Conservation (phyloP, 2,797 vertebrate species). For the Spheniscus humboldti region DNA sequence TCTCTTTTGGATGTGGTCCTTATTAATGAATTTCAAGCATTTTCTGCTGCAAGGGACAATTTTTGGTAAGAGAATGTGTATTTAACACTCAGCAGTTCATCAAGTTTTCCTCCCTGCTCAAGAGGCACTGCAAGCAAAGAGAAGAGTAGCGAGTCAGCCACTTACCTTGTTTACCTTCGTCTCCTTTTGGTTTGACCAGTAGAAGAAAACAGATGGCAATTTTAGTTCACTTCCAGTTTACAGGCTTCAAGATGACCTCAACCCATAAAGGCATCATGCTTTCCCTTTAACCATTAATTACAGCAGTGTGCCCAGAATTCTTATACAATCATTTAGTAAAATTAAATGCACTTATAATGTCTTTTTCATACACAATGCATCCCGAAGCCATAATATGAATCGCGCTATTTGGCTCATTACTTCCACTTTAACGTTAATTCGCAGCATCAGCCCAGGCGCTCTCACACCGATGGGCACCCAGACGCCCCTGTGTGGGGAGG, state of each 20-base stretch:
- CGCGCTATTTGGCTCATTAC: accelerated
- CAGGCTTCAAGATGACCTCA: background rate
- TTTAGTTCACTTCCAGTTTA: background rate
- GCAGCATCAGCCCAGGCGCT: accelerated
- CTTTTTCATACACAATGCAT: background rate
- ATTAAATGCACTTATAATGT: background rate
- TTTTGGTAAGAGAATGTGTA: background rate
- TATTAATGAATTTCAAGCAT: conserved; percentile 12
- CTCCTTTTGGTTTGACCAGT: background rate
- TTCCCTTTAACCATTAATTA: background rate
- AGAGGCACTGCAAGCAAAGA: background rate
- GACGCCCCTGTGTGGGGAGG: accelerated
- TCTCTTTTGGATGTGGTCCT: conserved; percentile 5
- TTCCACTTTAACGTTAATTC: accelerated
- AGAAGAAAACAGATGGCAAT: background rate
- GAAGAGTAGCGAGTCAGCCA: background rate
- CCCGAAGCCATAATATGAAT: accelerated
- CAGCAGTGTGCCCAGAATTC: background rate
- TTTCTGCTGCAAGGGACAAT: background rate
- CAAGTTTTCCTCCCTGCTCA: background rate
- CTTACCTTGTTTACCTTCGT: conserved; percentile 29
- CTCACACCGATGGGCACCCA: accelerated
- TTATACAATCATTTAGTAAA: background rate
- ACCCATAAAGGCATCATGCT: background rate
- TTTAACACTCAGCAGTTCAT: background rate